Evolutionary conservation across 2,888 invertebrate species (phyloP), one percentile per base, ranked within the genome.

Genomic region (Drosophila yooni): DNA sequence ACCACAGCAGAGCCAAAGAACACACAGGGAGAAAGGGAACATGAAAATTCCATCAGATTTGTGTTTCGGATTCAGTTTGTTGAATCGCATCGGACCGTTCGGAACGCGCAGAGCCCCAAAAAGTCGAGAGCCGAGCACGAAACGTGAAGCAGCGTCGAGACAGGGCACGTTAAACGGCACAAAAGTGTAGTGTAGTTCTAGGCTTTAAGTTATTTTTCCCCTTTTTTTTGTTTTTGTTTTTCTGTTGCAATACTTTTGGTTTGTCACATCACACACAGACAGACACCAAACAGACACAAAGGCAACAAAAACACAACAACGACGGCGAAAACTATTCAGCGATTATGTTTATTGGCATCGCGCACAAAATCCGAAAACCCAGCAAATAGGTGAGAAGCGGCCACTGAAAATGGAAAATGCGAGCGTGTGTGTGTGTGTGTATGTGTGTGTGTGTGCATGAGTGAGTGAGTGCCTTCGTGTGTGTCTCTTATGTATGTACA

Each of bases 81-180:
- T 65, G 82, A 87, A 82, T 82, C 87, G 81, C 91, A 80, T 89
- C 80, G 85, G 74, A 83, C 81, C 79, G 85, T 67, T 53, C 85
- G 88, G 79, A 88, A 86, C 83, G 70, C 75, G 76, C 61, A 57
- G 68, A 74, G 64, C 60, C 76, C 69, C 25, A 11, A 38, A 43
- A 43, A 51, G 51, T 62, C 58, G 50, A 62, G 62, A 69, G 66
- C 63, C 40, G 58, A 62, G 73, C 56, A 56, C 50, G 68, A 56
- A 79, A 64, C 77, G 77, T 68, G 70, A 70, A 63, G 76, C 75
- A 81, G 52, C 64, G 53, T 58, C 74, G 74, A 64, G 63, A 77
- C 74, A 79, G 79, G 82, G 82, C 78, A 72, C 81, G 53, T 66
- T 79, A 63, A 80, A 83, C 83, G 76, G 70, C 84, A 81, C 68